phyloP scores from a whole-genome alignment of 2,113 vertebrate genomes.

The Oncorhynchus kisutch region DNA sequence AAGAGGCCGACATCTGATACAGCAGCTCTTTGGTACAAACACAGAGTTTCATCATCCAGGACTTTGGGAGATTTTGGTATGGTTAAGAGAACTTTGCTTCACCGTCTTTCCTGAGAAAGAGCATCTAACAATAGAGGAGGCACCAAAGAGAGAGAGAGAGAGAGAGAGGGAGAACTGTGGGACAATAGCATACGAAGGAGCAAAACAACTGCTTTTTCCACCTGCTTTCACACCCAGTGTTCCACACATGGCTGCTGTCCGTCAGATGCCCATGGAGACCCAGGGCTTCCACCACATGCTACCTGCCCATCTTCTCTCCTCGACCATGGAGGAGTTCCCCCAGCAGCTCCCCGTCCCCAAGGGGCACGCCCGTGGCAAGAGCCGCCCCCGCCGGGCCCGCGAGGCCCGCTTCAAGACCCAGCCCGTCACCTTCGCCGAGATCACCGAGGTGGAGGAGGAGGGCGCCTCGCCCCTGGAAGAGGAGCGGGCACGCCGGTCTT shows the following conservation, averaged over 20 bases:
- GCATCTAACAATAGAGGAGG: neutral
- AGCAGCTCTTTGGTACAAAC: neutral
- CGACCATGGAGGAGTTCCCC: constrained; percentile 86
- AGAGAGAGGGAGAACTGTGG: neutral
- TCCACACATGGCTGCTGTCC: constrained; percentile 76
- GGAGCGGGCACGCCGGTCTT: constrained; percentile 92
- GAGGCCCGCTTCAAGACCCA: constrained; percentile 96
- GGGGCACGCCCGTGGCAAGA: constrained; percentile 73
- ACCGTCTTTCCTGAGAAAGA: constrained; percentile 11
- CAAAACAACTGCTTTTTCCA: neutral
- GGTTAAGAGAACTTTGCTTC: constrained; percentile 3
- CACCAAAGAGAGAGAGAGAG: neutral
- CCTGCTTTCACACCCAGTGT: neutral
- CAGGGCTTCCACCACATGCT: constrained; percentile 85
- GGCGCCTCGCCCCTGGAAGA: constrained; percentile 92
- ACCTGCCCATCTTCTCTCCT: constrained; percentile 77
- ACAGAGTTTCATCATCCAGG: neutral
- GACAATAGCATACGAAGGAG: neutral
- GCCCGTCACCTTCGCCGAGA: constrained; percentile 97
- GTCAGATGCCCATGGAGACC: constrained; percentile 76
- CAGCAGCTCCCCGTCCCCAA: constrained; percentile 81
- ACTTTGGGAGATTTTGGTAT: neutral
- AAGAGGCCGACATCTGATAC: neutral
- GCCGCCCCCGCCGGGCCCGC: constrained; percentile 81
- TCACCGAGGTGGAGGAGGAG: constrained; percentile 96